Base-by-base conservation (phyloP, 2,113 vertebrate genomes). In the Zosterops lateralis region DNA sequence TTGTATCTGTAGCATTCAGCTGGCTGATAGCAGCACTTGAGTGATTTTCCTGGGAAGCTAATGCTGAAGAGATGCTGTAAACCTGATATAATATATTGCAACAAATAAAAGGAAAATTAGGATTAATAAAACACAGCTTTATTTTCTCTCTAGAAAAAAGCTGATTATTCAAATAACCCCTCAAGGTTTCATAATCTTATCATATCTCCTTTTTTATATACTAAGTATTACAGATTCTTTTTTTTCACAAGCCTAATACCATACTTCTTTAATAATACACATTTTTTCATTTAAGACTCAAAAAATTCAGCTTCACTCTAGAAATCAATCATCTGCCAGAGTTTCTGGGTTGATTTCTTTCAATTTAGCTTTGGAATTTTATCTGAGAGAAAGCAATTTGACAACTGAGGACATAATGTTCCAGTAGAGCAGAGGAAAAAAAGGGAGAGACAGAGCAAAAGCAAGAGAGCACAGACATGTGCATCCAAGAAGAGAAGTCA, bases 321-420 rank as follows among this genome's bases (percentile, higher is more conserved):
- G 92, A 94, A 93, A 92, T 74, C 48, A 94, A 62, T 56, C 16
- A 87, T 67, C 88, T 94, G 81, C 76, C 86, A 94, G 68, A 89
- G 79, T 93, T 95, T 93, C 61, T 93, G 62, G 51, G 44, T 91
- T 94, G 81, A 94, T 91, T 96, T 94, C 64, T 93, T 95, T 47
- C 86, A 89, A 85, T 92, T 89, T 92, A 82, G 68, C 73, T 93
- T 54, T 94, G 80, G 84, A 93, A 96, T 90, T 84, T 94, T 86
- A 86, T 76, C 54, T 93, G 78, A 91, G 79, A 95, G 48, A 96
- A 96, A 87, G 65, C 73, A 93, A 79, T 84, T 84, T 97, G 87
- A 97, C 84, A 96, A 94, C 67, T 68, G 90, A 97, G 89, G 61
- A 87, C 64, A 80, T 61, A 87, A 65, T 65, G 38, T 93, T 92